Conservation (phyloP, 2,888 invertebrate genomes). For the Eupithecia tripunctaria region DNA sequence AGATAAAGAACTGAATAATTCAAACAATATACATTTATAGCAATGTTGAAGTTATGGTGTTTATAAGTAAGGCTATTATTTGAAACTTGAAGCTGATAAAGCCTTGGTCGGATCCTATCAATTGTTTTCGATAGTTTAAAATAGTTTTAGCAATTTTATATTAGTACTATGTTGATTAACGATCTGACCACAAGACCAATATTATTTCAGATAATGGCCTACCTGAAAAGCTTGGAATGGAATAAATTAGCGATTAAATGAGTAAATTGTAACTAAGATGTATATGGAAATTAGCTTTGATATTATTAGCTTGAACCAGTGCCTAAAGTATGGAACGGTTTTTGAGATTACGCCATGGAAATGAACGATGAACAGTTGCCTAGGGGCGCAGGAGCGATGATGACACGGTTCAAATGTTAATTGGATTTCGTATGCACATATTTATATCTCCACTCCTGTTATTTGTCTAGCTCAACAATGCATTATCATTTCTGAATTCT, state of each 20-base stretch:
- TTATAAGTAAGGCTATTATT: neutral
- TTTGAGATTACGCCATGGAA: slow-evolving; percentile 66
- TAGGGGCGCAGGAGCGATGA: slow-evolving; percentile 1
- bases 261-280: slow-evolving; percentile 53
- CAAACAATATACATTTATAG: neutral
- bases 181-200: neutral
- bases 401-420: neutral
- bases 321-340: slow-evolving; percentile 72
- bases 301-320: slow-evolving; percentile 80
- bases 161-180: neutral
- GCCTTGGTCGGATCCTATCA: neutral
- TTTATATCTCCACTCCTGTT: neutral
- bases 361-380: slow-evolving; percentile 35
- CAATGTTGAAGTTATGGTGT: neutral
- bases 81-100: neutral
- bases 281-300: slow-evolving; percentile 80
- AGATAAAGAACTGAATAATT: neutral
- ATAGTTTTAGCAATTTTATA: neutral
- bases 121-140: neutral
- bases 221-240: slow-evolving; percentile 54
- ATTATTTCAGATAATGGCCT: slow-evolving; percentile 50
- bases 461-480: neutral
- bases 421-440: neutral
- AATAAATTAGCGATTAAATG: slow-evolving; percentile 48
- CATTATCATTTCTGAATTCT: slow-evolving; percentile 4